Conservation (phyloP, 1,140 invertebrate genomes). For the Tetragnatha versicolor region DNA sequence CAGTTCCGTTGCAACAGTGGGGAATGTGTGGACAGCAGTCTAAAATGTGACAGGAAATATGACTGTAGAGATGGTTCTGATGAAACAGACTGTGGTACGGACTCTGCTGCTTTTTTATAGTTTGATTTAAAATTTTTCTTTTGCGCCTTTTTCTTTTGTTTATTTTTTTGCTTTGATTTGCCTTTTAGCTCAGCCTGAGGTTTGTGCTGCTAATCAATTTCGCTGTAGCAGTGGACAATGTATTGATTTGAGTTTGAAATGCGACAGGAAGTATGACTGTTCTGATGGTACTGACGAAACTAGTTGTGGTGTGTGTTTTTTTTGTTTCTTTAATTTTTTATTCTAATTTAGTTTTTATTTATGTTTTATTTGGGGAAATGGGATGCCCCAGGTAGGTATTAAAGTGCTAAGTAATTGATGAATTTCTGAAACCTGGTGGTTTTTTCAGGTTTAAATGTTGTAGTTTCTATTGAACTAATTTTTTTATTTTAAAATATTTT, state of each 20-base stretch:
- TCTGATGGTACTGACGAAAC: constrained; percentile 86
- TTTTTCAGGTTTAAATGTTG: no score
- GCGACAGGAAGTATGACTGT: constrained; percentile 72
- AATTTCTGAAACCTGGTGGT: no score
- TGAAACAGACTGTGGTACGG: constrained; percentile 65
- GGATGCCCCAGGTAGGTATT: no score
- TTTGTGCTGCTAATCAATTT: constrained; percentile 61
- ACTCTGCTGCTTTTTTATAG: neutral
- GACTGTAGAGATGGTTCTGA: constrained; percentile 67
- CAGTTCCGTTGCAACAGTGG: constrained; percentile 63
- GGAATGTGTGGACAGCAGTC: constrained; percentile 60
- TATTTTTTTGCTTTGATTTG: neutral
- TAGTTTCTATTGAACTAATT: no score
- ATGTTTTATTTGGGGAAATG: no score
- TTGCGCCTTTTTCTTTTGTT: neutral
- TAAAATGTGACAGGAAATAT: constrained; percentile 59
- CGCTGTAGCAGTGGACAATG: constrained; percentile 66
- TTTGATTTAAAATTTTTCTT: neutral
- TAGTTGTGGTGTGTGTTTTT: constrained; percentile 54
- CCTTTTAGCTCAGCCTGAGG: neutral
- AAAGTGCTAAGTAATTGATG: no score
- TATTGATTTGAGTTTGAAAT: constrained; percentile 59
- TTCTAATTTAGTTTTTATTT: no score
- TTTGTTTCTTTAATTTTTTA: no score
- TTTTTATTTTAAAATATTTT: no score